Evolutionary conservation across 2,113 vertebrate genomes (phyloP).

Genomic region (Thomomys bottae): DNA sequence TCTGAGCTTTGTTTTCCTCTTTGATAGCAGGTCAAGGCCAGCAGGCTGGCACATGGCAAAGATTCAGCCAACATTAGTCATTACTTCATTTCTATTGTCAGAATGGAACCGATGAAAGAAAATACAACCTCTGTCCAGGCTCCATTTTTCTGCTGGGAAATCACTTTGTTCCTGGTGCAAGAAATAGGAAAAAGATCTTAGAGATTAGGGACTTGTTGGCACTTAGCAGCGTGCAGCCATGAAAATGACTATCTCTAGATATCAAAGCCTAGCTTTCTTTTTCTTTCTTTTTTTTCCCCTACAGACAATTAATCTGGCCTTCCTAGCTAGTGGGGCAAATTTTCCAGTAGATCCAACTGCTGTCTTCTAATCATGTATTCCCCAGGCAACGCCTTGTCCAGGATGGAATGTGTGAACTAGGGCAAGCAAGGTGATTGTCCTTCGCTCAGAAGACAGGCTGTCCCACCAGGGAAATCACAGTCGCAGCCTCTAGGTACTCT

Average conservation of each 20-base stretch:
- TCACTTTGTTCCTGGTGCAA: not conserved
- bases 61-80: accelerated
- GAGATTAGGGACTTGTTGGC: conserved; percentile 38
- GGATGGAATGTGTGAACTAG: not conserved
- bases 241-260: conserved; percentile 46
- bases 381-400: not conserved
- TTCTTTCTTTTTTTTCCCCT: not conserved
- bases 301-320: not conserved
- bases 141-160: conserved; percentile 4
- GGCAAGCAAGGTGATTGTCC: not conserved
- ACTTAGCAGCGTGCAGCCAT: conserved; percentile 23
- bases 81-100: not conserved
- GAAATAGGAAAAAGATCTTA: not conserved
- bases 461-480: not conserved
- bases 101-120: not conserved
- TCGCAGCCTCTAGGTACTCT: not conserved
- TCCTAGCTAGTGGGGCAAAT: not conserved
- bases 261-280: not conserved
- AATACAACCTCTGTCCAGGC: no score
- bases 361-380: not conserved
- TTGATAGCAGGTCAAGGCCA: not conserved
- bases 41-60: not conserved
- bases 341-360: not conserved
- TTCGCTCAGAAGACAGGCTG: not conserved
- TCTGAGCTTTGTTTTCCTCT: not conserved